phyloP scores from a whole-genome alignment of 2,888 invertebrate species.

The Agrotis ipsilon region DNA sequence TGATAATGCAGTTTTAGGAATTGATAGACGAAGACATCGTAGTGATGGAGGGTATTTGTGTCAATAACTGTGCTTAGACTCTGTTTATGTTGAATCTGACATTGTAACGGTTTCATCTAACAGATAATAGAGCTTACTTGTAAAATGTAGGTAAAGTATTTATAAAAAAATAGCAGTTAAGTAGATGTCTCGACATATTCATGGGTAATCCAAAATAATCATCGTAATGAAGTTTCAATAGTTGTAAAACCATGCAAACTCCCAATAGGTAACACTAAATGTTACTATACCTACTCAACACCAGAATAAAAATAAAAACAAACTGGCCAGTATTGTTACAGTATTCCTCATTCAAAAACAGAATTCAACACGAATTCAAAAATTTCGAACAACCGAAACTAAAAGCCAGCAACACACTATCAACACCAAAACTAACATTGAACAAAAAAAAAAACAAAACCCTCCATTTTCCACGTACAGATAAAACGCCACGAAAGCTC shows the following conservation, averaged over 20 bases:
- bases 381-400: slow-evolving; percentile 52
- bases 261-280: background rate
- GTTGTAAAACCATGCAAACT: background rate
- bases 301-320: background rate
- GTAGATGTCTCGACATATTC: too few species aligned
- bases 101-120: background rate
- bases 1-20: background rate
- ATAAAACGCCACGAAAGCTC: slow-evolving; percentile 52
- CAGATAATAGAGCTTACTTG: background rate
- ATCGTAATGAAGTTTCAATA: background rate
- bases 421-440: slow-evolving; percentile 37
- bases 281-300: background rate
- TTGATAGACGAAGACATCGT: background rate
- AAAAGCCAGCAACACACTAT: slow-evolving; percentile 31
- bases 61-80: background rate
- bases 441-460: slow-evolving; percentile 20
- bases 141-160: background rate
- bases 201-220: background rate
- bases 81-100: background rate
- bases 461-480: slow-evolving; percentile 44
- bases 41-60: background rate
- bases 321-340: too few species aligned
- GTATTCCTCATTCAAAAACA: slow-evolving; percentile 19
- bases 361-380: slow-evolving; percentile 35
- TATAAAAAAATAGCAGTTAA: too few species aligned